phyloP scores from a whole-genome alignment of 2,797 vertebrate genomes.

The Rhynchonycteris naso region DNA sequence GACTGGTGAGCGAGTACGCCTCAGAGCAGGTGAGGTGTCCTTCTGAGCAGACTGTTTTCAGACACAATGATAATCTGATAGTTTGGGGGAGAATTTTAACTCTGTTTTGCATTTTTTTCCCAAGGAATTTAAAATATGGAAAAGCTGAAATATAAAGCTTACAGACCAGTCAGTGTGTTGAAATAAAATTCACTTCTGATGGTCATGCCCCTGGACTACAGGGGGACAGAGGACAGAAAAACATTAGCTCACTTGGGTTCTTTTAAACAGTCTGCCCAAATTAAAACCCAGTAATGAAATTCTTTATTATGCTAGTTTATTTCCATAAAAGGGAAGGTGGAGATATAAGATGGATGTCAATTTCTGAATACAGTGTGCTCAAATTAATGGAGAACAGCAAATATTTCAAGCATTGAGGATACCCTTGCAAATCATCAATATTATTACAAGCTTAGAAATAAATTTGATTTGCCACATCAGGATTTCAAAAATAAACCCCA shows the following conservation, averaged over 20 bases:
- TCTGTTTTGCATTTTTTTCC: slow-evolving; percentile 2
- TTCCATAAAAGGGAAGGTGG: neutral
- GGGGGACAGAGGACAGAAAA: neutral
- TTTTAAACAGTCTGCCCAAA: slow-evolving; percentile 38
- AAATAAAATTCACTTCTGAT: neutral
- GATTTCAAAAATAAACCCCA: slow-evolving; percentile 41
- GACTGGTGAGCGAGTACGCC: slow-evolving; percentile 44
- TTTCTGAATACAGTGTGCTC: slow-evolving; percentile 79
- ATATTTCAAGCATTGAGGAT: slow-evolving; percentile 31
- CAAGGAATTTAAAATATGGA: slow-evolving; percentile 8
- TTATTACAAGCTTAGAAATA: slow-evolving; percentile 57
- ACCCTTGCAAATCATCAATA: slow-evolving; percentile 54
- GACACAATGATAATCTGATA: neutral
- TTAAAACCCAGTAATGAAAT: neutral
- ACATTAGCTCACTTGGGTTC: neutral
- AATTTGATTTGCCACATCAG: slow-evolving; percentile 62
- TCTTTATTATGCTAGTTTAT: slow-evolving; percentile 5
- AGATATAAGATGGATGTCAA: neutral
- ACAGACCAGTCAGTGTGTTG: neutral
- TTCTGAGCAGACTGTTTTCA: slow-evolving; percentile 80
- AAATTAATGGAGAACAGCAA: neutral
- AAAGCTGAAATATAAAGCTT: slow-evolving; percentile 52
- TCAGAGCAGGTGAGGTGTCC: accelerated
- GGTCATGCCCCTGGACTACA: neutral
- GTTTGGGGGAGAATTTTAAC: neutral